Evolutionary conservation across 2,113 vertebrate species (phyloP), one percentile per base, ranked within the genome.

Genomic region (Scomber japonicus): DNA sequence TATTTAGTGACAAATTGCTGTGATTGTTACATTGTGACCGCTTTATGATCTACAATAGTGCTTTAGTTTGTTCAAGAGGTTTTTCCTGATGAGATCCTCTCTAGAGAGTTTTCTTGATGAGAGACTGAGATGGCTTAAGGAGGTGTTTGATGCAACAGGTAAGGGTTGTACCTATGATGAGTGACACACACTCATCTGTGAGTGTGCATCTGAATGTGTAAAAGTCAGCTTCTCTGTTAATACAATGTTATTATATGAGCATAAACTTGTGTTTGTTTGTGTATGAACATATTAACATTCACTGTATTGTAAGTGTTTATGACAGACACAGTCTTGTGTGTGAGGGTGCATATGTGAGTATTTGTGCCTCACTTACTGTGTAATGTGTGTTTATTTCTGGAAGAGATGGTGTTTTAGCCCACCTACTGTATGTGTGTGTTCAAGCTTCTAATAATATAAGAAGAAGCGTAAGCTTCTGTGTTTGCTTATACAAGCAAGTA

Each of bases 1-100:
- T 50, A 50, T 77, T 69, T 11, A 19, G 12, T 67, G 72, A 87
- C 77, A 35, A 61, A 73, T 19, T 4, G 9, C 10, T 15, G 4
- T 31, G 46, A 70, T 63, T 64, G 40, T 68, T 50, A 62, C 40
- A 63, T 11, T 56, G 21, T 53, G 61, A 53, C 68, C 66, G 49
- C 57, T 82, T 68, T 31, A 66, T 78, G 45, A 67, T 50, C 30
- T 27, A 46, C 60, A 77, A 51, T 57, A 48, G 64, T 66, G 17
- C 69, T 51, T 84, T 78, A 51, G 45, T 81, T 81, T 82, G 61
- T 84, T 84, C 73, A 53, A 74, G 66, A 66, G 46, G 61, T 62
- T 76, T 78, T 55, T 81, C 70, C 50, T 84, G 77, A 21, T 21
- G 21, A 21, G 21, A 21, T 21, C 21, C 21, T 21, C 21, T 21